Conservation (phyloP, 2,888 invertebrate genomes). For the Diarsia dahlii region DNA sequence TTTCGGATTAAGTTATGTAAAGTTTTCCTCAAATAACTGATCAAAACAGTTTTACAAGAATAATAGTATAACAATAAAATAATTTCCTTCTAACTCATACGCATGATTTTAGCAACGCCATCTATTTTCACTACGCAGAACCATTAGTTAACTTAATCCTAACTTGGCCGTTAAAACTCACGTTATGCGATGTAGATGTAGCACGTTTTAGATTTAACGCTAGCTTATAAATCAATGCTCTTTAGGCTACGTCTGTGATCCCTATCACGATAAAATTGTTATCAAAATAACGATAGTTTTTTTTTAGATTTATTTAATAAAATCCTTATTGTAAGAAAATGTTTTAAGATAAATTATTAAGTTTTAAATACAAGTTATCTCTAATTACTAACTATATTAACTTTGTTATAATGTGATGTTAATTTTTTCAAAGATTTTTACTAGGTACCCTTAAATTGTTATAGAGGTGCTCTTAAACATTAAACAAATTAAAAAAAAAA, state of each 20-base stretch:
- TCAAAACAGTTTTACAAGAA: not conserved
- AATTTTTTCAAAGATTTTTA: constrained; percentile 38
- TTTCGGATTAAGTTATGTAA: not conserved
- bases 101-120: constrained; percentile 9
- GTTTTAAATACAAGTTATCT: constrained; percentile 38
- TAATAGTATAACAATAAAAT: not conserved
- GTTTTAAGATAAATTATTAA: constrained; percentile 17
- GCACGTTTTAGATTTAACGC: constrained; percentile 45
- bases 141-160: constrained; percentile 9
- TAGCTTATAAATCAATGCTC: constrained; percentile 76
- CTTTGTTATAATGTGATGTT: constrained; percentile 33
- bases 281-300: constrained; percentile 60
- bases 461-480: constrained; percentile 55
- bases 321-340: constrained; percentile 9
- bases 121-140: constrained; percentile 17
- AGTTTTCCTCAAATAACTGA: not conserved
- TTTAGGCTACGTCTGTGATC: constrained; percentile 89
- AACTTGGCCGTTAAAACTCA: constrained; percentile 1
- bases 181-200: constrained; percentile 17
- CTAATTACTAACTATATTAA: constrained; percentile 32
- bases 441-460: constrained; percentile 47
- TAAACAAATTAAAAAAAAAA: constrained; percentile 55
- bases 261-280: constrained; percentile 79
- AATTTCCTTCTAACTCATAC: not conserved
- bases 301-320: constrained; percentile 42